Conservation (phyloP, 2,113 vertebrate species). For the Actenoides lindsayi region DNA sequence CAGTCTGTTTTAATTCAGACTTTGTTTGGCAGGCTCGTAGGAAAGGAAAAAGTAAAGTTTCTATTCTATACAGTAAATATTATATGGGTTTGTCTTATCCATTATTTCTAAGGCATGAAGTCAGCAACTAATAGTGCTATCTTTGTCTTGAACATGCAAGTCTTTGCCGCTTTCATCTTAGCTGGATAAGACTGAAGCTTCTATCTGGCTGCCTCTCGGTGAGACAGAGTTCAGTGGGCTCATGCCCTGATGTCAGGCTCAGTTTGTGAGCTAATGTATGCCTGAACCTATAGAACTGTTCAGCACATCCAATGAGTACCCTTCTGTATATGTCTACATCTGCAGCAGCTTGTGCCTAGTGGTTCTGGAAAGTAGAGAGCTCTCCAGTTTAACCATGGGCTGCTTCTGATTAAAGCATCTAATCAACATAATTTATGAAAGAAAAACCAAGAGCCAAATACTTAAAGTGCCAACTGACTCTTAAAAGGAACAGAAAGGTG, state of each 20-base stretch:
- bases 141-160: background rate
- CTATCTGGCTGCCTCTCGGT: background rate
- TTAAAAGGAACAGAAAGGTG: background rate
- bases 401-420: background rate
- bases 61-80: background rate
- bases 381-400: background rate
- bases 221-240: background rate
- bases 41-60: background rate
- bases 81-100: background rate
- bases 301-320: too few species aligned
- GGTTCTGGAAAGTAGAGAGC: background rate
- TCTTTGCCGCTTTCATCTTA: background rate
- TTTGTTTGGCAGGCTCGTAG: background rate
- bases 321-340: background rate
- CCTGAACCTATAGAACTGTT: too few species aligned
- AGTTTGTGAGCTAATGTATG: background rate
- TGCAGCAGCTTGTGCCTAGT: background rate
- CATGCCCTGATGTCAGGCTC: background rate
- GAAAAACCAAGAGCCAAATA: background rate
- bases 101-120: constrained; percentile 34
- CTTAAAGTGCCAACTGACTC: background rate
- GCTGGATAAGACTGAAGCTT: background rate
- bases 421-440: background rate
- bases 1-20: background rate
- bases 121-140: constrained; percentile 17